Evolutionary conservation across 1,140 invertebrate genomes (phyloP).

Genomic region (Drosophila takahashii): DNA sequence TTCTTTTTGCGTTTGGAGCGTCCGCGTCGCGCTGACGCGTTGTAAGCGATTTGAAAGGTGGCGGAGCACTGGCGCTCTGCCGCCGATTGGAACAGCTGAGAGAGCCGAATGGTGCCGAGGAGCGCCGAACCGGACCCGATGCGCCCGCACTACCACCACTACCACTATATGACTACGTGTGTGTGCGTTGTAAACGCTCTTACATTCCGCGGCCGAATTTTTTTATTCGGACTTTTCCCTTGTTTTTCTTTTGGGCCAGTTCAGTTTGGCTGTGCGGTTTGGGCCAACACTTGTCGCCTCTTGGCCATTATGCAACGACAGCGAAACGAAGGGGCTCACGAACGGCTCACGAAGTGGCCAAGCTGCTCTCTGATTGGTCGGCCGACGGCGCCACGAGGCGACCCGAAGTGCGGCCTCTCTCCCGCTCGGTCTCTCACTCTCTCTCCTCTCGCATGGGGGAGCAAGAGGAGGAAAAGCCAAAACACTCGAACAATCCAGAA

Average conservation of each 20-base stretch:
- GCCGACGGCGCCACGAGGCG: slow-evolving; percentile 39
- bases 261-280: slow-evolving; percentile 4
- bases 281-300: slow-evolving; percentile 48
- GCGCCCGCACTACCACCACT: slow-evolving; percentile 1
- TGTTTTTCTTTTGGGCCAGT: slow-evolving; percentile 9
- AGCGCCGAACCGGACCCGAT: too few relatives aligned
- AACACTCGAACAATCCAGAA: slow-evolving; percentile 8
- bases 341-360: slow-evolving; percentile 39
- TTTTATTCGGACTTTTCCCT: slow-evolving; percentile 10
- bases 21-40: slow-evolving; percentile 59
- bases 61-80: slow-evolving; percentile 49
- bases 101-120: slow-evolving; percentile 3
- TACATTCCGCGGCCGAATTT: slow-evolving; percentile 57
- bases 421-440: not conserved
- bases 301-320: slow-evolving; percentile 72
- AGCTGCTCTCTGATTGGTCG: slow-evolving; percentile 65
- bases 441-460: not conserved
- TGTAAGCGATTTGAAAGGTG: slow-evolving; percentile 68
- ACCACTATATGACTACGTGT: not conserved
- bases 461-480: slow-evolving; percentile 19
- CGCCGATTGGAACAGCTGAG: slow-evolving; percentile 4
- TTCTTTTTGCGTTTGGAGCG: slow-evolving; percentile 23
- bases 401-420: slow-evolving; percentile 46
- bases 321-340: slow-evolving; percentile 35
- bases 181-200: slow-evolving; percentile 28